Conservation (phyloP, 2,888 invertebrate genomes). For the Parnassius orleans region DNA sequence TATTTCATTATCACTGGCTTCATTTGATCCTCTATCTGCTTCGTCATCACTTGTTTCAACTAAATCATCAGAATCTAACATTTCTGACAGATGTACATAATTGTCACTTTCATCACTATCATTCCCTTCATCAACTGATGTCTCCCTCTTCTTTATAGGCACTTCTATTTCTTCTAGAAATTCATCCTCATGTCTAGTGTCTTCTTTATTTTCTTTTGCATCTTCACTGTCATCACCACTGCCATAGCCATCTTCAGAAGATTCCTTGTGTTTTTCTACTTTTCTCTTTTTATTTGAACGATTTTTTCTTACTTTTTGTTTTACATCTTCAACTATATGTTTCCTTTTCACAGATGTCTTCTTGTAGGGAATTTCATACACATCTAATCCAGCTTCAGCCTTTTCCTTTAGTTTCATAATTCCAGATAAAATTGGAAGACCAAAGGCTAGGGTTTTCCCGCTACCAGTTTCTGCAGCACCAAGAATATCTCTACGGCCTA, state of each 20-base stretch:
- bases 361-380: conserved; percentile 66
- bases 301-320: conserved; percentile 32
- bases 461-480: conserved; percentile 99
- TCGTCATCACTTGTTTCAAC: conserved; percentile 49
- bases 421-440: conserved; percentile 94
- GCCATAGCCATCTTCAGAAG: conserved; percentile 68
- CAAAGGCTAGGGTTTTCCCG: conserved; percentile 99
- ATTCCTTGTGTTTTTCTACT: conserved; percentile 46
- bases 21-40: conserved; percentile 27
- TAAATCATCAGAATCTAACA: conserved; percentile 62
- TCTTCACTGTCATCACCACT: conserved; percentile 44
- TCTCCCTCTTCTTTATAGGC: conserved; percentile 53
- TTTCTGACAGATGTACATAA: conserved; percentile 64
- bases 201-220: conserved; percentile 21
- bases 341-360: conserved; percentile 57
- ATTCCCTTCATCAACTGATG: conserved; percentile 57
- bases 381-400: conserved; percentile 56
- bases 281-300: conserved; percentile 37
- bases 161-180: conserved; percentile 65
- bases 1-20: conserved; percentile 31
- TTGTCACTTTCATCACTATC: conserved; percentile 64
- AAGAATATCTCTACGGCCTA: conserved; percentile 91
- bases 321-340: conserved; percentile 31
- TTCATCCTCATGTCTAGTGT: conserved; percentile 42
- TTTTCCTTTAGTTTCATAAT: conserved; percentile 86